Base-by-base conservation (phyloP, 2,888 invertebrate species). In the Frankliniella intonsa region DNA sequence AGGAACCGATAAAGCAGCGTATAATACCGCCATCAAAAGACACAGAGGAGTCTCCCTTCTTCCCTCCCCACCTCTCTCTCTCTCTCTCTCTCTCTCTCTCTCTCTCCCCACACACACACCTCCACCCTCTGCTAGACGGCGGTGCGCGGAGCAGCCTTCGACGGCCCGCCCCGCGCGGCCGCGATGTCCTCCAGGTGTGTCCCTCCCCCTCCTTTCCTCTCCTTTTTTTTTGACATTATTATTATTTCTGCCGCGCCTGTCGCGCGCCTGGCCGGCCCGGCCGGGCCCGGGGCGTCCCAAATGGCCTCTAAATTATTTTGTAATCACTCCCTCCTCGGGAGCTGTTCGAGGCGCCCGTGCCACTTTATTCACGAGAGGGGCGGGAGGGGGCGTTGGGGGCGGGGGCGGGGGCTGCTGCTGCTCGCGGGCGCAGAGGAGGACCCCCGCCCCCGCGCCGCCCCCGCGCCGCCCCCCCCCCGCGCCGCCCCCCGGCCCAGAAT, bases 231-330 rank as follows among this genome's bases (percentile, higher is more conserved):
- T 19, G 55, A 14, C 55, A 14, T 19, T 19, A 55, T 19, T 38
- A 25, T 25, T 76, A 76, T 22, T 76, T 76, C 38, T 76, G 11
- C 69, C 69, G 62, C 62, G 62, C 62, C 62, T n/a, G 17, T 62
- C 62, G 62, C 62, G 62, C 14, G 38, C 38, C 38, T 38, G 38
- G 3, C 38, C 5, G 38, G 38, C 38, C 38, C 3, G 38, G 38
- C 38, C 38, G 3, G 38, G 38, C 19, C 55, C 11, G 55, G 19
- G 55, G 55, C 14, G 14, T 69, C 69, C 69, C 69, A 76, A 76
- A 76, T 76, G 69, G 69, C 25, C 69, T 76, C 69, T 76, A 76
- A 76, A 76, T 76, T 76, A 76, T 76, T 76, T 76, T 76, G 69
- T 76, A 76, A 76, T 76, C 69, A 76, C 69, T 76, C 69, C 69